Conservation (phyloP, 1,140 invertebrate species). For the Xylocopa sonorina region DNA sequence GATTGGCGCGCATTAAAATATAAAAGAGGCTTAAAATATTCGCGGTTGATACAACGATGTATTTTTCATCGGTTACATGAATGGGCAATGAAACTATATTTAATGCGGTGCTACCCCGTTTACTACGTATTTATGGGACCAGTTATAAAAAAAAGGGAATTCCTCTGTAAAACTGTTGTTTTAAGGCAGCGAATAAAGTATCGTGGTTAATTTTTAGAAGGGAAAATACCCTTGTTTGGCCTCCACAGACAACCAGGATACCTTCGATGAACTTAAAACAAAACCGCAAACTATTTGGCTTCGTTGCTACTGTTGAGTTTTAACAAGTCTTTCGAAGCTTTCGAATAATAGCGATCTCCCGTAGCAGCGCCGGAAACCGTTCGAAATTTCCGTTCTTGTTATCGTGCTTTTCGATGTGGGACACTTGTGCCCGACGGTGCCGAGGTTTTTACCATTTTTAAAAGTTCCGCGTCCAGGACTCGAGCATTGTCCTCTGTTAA, state of each 20-base stretch:
- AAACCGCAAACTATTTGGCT: background rate
- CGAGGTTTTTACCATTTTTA: background rate
- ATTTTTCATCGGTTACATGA: background rate
- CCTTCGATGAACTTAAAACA: background rate
- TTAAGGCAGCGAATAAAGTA: background rate
- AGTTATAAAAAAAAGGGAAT: background rate
- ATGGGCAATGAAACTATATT: constrained; percentile 23
- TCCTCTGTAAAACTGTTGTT: background rate
- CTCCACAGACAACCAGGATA: background rate
- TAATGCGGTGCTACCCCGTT: constrained; percentile 11
- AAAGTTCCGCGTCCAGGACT: too few species aligned
- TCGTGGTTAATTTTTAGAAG: background rate
- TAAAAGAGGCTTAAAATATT: background rate
- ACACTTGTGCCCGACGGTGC: background rate
- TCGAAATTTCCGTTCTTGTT: constrained; percentile 12
- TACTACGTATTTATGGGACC: constrained; percentile 9
- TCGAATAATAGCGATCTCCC: too few species aligned
- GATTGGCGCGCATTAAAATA: background rate
- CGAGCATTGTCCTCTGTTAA: constrained; percentile 22
- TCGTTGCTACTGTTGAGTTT: too few species aligned
- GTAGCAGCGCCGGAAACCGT: background rate
- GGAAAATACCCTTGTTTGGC: background rate
- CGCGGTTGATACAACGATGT: background rate
- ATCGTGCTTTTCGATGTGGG: background rate
- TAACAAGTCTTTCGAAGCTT: background rate